These are phyloP conservation scores for Dryobotodes eremita DNA, from an alignment of 2,888 invertebrate species.

Conservation along the genomic window DNA sequence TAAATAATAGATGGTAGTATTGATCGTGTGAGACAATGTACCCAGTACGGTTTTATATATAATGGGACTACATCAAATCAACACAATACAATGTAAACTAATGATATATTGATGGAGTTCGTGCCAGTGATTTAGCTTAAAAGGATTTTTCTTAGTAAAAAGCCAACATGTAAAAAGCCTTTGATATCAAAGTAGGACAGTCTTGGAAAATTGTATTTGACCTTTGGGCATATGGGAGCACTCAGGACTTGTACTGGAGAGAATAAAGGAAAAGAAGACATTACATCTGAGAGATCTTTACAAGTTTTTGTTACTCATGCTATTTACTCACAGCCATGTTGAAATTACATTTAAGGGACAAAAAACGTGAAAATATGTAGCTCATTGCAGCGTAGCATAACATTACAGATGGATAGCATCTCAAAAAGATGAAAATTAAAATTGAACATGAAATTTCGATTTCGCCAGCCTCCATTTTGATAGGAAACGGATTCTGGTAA, in stretches of 20 bases:
- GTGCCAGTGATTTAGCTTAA: slow-evolving; percentile 30
- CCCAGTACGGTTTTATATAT: slow-evolving; percentile 19
- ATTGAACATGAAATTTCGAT: slow-evolving; percentile 59
- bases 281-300: neutral
- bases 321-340: neutral
- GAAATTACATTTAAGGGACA: neutral
- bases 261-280: slow-evolving; percentile 1
- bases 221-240: slow-evolving; percentile 39
- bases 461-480: slow-evolving; percentile 31
- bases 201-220: slow-evolving; percentile 36
- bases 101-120: slow-evolving; percentile 39
- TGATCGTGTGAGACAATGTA: slow-evolving; percentile 47
- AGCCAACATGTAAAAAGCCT: slow-evolving; percentile 25
- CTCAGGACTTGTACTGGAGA: slow-evolving; percentile 7
- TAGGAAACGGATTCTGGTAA: slow-evolving; percentile 48
- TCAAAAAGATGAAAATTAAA: slow-evolving; percentile 47
- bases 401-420: slow-evolving; percentile 4
- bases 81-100: slow-evolving; percentile 35
- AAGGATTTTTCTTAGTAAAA: slow-evolving; percentile 29
- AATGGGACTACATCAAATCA: slow-evolving; percentile 25
- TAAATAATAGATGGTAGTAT: slow-evolving; percentile 54
- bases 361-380: slow-evolving; percentile 4
- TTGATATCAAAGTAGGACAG: slow-evolving; percentile 32
- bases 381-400: neutral
- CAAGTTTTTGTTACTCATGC: neutral